Base-by-base conservation (phyloP, 92 coral and sea anemone genomes). In the Parazoanthus darwini region DNA sequence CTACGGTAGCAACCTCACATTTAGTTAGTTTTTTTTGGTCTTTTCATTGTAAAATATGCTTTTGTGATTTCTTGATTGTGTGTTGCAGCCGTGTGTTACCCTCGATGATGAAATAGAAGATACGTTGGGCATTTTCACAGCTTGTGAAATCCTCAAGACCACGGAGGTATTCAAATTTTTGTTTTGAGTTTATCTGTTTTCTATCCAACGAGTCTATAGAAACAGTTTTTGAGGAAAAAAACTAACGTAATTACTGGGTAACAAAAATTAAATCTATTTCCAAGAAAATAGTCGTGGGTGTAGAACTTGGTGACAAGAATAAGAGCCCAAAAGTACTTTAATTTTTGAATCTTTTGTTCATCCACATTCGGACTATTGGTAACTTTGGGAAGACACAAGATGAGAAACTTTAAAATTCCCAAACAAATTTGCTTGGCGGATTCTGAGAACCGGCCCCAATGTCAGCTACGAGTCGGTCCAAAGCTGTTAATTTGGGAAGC, bases 41-140 rank as follows among this genome's bases (percentile, higher is more conserved):
- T 54, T 54, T 11, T 20, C 18, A 15, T 13, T 54, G 16, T 54
- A 54, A 54, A 14, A 0, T 54, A 54, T 15, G 59, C 59, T 54
- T 13, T 11, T 54, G 18, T 54, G 59, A 54, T 20, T 54, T 54
- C 51, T 4, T 13, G 59, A 11, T 54, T 54, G 59, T 54, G 59
- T 54, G 20, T 46, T 88, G 6, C 72, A 97, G 99, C 99, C 99
- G 13, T 97, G 99, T 80, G 76, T 89, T 9, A 83, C 94, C 18
- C 88, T 95, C 11, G 98, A 97, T 79, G 79, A 93, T 46, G 92
- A 89, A 33, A 77, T 93, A 36, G 77, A 78, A 20, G 98, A 96
- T 15, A 92, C 94, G 22, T 66, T 96, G 77, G 99, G 93, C 5
- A 88, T 85, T 44, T 95, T 95, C 87, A 94, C 90, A 20, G 91